Percentiles rank a stretch among this genome's conserved stretches.
Evolutionary conservation across 2,113 vertebrate species (phyloP).

Genomic region (Recurvirostra avosetta): DNA sequence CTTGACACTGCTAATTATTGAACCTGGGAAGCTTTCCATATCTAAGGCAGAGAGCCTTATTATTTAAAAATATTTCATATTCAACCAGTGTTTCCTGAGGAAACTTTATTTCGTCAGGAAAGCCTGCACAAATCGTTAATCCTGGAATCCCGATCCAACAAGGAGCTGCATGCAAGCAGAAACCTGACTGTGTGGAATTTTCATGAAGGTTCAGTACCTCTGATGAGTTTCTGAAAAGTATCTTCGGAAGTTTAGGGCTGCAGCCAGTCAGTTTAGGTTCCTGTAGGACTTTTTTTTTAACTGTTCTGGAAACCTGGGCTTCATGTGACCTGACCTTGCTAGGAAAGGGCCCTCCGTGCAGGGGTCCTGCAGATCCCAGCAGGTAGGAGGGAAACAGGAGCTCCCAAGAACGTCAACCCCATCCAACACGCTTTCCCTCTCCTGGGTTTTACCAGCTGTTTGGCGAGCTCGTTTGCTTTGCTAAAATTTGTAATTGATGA

Average conservation of each 20-base stretch:
- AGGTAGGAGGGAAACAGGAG: background rate
- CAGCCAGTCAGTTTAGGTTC: background rate
- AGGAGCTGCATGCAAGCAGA: background rate
- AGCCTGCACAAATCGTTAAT: background rate
- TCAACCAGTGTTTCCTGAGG: background rate
- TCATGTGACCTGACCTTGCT: background rate
- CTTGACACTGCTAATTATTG: background rate
- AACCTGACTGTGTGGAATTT: background rate
- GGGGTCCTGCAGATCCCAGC: background rate
- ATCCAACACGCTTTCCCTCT: accelerated
- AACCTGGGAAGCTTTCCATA: background rate
- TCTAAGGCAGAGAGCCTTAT: background rate
- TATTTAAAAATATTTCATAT: background rate
- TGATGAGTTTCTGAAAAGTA: background rate
- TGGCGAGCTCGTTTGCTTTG: background rate
- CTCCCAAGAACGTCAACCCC: background rate
- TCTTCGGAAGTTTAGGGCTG: background rate
- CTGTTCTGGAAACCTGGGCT: background rate
- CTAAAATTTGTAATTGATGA: background rate
- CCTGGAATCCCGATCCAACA: background rate
- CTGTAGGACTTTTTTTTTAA: background rate
- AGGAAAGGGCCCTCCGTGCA: background rate
- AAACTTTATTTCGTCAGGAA: background rate
- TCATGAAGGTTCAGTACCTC: background rate
- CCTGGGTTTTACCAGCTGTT: background rate